phyloP scores from a whole-genome alignment of 2,888 invertebrate genomes.

The Pherbina coryleti region DNA sequence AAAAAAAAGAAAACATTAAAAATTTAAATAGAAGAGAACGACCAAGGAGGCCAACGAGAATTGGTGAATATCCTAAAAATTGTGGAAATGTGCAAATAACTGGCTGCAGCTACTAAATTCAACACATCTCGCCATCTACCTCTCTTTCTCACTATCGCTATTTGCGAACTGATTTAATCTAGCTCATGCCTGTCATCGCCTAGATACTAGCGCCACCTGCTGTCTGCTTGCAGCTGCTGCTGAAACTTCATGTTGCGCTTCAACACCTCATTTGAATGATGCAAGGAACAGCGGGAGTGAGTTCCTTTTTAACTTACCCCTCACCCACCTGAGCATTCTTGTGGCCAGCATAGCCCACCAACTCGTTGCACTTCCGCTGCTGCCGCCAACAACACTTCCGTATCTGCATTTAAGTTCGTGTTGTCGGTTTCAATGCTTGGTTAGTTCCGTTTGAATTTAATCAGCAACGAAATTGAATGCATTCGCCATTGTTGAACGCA shows the following conservation, averaged over 20 bases:
- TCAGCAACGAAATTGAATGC: slow-evolving; percentile 41
- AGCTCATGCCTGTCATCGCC: background rate
- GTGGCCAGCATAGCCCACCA: background rate
- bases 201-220: slow-evolving; percentile 21
- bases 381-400: background rate
- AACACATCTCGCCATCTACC: background rate
- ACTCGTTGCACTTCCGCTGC: background rate
- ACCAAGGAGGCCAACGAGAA: background rate
- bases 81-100: background rate
- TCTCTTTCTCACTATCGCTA: background rate
- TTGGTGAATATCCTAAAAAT: background rate
- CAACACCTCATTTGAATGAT: slow-evolving; percentile 35
- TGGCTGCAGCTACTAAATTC: no score
- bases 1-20: background rate
- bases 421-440: slow-evolving; percentile 21
- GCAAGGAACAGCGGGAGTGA: background rate
- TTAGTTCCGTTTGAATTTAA: slow-evolving; percentile 40
- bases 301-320: background rate
- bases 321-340: background rate
- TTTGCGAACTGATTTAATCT: background rate
- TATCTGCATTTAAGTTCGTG: background rate
- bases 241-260: slow-evolving; percentile 32
- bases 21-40: background rate
- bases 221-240: background rate
- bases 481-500: slow-evolving; percentile 30